Conservation (phyloP, 2,113 vertebrate species). For the Mormyrus iriodes region DNA sequence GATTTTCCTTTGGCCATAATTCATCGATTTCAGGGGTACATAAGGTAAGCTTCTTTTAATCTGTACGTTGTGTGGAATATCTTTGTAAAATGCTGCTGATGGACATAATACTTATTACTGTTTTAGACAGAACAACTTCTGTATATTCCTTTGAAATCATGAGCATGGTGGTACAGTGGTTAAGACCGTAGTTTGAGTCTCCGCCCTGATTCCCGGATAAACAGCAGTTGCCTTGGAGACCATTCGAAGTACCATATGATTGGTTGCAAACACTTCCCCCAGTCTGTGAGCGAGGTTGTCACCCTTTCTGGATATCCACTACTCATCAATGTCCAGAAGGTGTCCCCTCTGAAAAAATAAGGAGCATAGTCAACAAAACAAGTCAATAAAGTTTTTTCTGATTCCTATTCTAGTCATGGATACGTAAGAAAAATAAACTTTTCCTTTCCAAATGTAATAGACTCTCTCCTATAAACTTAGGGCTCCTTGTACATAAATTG, state of each 20-base stretch:
- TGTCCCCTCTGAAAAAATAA: constrained; percentile 32
- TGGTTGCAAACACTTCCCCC: constrained; percentile 69
- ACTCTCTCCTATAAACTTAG: constrained; percentile 47
- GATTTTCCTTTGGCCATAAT: not conserved
- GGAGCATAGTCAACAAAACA: too few species aligned
- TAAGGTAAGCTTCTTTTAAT: not conserved
- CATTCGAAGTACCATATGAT: constrained; percentile 70
- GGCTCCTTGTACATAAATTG: constrained; percentile 78
- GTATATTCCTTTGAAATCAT: not conserved
- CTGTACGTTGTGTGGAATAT: not conserved
- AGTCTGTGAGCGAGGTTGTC: constrained; percentile 48
- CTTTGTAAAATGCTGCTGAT: not conserved
- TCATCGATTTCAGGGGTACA: not conserved
- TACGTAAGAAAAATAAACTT: not conserved
- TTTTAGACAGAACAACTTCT: not conserved
- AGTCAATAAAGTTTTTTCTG: too few species aligned
- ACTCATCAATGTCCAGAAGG: constrained; percentile 64
- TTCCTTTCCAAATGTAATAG: not conserved
- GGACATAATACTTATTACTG: not conserved
- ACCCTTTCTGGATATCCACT: constrained; percentile 72
- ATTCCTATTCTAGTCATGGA: too few species aligned
- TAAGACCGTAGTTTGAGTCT: not conserved
- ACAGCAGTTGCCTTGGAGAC: constrained; percentile 40
- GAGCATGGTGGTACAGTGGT: too few species aligned
- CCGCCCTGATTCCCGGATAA: constrained; percentile 34